Conservation (phyloP, 2,797 vertebrate species). For the Aeoliscus strigatus region DNA sequence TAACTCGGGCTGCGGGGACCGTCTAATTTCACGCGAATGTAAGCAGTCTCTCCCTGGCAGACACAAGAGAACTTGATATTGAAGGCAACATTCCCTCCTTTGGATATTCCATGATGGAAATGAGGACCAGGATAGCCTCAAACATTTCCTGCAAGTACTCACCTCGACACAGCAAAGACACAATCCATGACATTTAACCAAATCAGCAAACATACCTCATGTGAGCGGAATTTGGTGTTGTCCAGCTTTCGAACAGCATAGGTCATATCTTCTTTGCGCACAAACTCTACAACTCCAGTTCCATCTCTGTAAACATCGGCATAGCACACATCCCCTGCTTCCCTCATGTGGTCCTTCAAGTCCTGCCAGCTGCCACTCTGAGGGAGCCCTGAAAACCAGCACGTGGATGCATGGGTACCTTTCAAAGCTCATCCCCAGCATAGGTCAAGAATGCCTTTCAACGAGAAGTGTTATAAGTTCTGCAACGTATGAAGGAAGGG, state of each 20-base stretch:
- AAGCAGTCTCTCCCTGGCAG: slow-evolving; percentile 86
- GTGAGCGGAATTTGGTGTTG: slow-evolving; percentile 87
- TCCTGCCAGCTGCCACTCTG: slow-evolving; percentile 92
- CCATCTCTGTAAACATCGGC: slow-evolving; percentile 86
- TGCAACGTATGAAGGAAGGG: no score
- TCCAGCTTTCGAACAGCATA: slow-evolving; percentile 87
- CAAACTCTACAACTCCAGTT: slow-evolving; percentile 87
- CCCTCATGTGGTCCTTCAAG: slow-evolving; percentile 87
- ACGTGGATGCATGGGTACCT: fast-evolving
- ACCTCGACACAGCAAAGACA: slow-evolving; percentile 62
- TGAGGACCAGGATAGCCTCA: slow-evolving; percentile 27
- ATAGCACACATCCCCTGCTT: slow-evolving; percentile 86
- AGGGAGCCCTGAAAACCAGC: slow-evolving; percentile 72
- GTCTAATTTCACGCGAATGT: slow-evolving; percentile 85
- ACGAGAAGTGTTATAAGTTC: no score
- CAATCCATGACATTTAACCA: slow-evolving; percentile 58
- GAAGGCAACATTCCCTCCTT: slow-evolving; percentile 55
- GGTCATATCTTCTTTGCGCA: slow-evolving; percentile 90
- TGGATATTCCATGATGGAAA: slow-evolving; percentile 38
- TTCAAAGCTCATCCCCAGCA: neutral
- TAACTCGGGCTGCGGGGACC: slow-evolving; percentile 92
- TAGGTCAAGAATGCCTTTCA: no score
- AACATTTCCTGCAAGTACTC: slow-evolving; percentile 47
- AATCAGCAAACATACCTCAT: slow-evolving; percentile 79
- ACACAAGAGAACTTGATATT: slow-evolving; percentile 76